phyloP scores from a whole-genome alignment of 2,797 vertebrate species.

The Triplophysa yarkandensis region DNA sequence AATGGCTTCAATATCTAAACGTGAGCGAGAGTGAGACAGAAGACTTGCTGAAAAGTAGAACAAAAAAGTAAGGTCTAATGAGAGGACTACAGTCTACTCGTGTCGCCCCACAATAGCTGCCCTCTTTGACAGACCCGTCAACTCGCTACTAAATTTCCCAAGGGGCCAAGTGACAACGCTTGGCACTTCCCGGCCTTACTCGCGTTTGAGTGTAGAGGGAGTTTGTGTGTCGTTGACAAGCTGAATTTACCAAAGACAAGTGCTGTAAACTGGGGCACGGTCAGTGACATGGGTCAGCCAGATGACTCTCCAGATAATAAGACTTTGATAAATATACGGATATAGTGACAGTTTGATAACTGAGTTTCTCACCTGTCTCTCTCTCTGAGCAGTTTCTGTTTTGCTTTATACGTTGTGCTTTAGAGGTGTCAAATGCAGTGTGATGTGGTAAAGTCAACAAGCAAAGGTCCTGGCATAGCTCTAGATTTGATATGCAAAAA shows the following conservation, averaged over 20 bases:
- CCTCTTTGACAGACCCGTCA: background rate
- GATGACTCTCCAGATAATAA: slow-evolving; percentile 21
- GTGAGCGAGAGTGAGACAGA: slow-evolving; percentile 1
- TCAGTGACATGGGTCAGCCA: background rate
- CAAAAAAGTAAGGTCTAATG: slow-evolving; percentile 37
- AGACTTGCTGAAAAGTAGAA: slow-evolving; percentile 39
- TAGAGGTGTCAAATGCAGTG: background rate
- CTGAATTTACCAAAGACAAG: slow-evolving; percentile 31
- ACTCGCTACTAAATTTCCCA: slow-evolving; percentile 43
- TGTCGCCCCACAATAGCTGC: slow-evolving; percentile 9
- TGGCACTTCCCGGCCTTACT: slow-evolving; percentile 18
- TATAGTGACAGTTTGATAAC: slow-evolving; percentile 24
- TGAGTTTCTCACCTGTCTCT: slow-evolving; percentile 19
- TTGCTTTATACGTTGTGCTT: background rate
- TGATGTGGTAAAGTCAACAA: background rate
- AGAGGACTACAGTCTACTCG: slow-evolving; percentile 32
- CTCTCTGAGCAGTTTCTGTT: background rate
- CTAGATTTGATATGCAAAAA: no score
- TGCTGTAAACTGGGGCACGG: slow-evolving; percentile 35
- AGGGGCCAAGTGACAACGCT: slow-evolving; percentile 13
- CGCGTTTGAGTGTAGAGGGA: background rate
- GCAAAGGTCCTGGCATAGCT: background rate
- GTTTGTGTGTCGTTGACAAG: background rate
- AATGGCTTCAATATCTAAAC: slow-evolving; percentile 12
- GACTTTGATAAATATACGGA: slow-evolving; percentile 1